Evolutionary conservation across 2,888 invertebrate species (phyloP).

Genomic region (Stenoptilia bipunctidactyla): DNA sequence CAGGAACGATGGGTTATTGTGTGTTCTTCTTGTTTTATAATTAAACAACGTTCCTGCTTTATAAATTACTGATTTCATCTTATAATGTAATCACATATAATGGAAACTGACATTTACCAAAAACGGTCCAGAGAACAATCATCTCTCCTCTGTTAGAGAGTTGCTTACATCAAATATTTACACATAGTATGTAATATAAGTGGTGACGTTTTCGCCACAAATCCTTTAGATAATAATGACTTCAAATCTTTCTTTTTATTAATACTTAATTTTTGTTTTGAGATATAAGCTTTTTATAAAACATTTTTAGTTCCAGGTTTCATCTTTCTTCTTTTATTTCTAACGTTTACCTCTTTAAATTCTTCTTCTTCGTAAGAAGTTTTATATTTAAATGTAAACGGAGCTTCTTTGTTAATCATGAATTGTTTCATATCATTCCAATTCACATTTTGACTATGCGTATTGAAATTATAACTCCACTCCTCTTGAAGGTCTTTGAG

Average conservation of each 20-base stretch:
- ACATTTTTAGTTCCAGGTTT: conserved; percentile 3
- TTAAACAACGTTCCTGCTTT: too few species aligned
- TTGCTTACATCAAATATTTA: too few species aligned
- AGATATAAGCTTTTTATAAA: conserved; percentile 7
- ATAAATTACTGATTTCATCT: too few species aligned
- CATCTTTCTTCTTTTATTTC: conserved; percentile 15
- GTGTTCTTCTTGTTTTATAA: too few species aligned
- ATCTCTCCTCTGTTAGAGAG: too few species aligned
- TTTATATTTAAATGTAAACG: conserved; percentile 6
- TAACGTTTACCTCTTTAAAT: conserved; percentile 6
- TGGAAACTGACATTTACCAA: too few species aligned
- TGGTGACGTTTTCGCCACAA: too few species aligned
- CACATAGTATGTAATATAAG: too few species aligned
- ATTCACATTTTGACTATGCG: conserved; percentile 3
- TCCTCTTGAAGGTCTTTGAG: conserved; percentile 13
- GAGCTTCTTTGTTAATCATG: conserved; percentile 6
- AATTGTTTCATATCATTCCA: conserved; percentile 9
- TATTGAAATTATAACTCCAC: conserved; percentile 7
- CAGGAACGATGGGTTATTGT: too few species aligned
- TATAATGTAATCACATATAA: too few species aligned
- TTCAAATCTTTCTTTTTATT: conserved; percentile 15
- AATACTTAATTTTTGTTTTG: conserved; percentile 8
- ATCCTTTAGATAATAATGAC: conserved; percentile 7
- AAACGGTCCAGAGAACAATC: too few species aligned
- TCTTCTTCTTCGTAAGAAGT: conserved; percentile 3